A percentile compares a stretch with the other conserved stretches of the same genome.
phyloP scores from a whole-genome alignment of 2,888 invertebrate species.

The Pandemis corylana region DNA sequence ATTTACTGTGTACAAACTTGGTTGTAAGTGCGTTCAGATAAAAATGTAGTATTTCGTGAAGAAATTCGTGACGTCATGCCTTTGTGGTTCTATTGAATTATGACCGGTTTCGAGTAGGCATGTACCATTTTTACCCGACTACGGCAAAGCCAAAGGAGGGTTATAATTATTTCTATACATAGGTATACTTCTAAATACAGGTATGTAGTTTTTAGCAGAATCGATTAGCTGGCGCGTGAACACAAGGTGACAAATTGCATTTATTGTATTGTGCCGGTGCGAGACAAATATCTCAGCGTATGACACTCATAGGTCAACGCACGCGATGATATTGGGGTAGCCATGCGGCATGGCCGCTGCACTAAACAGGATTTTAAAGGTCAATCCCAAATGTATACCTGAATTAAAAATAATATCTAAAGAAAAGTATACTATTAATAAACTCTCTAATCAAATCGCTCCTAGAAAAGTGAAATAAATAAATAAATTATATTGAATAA shows the following conservation, averaged over 20 bases:
- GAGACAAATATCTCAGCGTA: slow-evolving; percentile 69
- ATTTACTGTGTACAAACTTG: slow-evolving; percentile 7
- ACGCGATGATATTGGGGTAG: slow-evolving; percentile 61
- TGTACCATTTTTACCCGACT: neutral
- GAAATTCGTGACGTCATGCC: neutral
- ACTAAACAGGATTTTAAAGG: slow-evolving; percentile 2
- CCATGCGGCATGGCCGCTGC: slow-evolving; percentile 38
- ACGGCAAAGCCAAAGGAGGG: no score
- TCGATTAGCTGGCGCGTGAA: neutral
- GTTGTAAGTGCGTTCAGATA: slow-evolving; percentile 17
- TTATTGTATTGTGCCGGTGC: slow-evolving; percentile 61
- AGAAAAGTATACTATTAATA: no score
- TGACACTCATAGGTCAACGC: slow-evolving; percentile 75
- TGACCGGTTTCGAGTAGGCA: slow-evolving; percentile 42
- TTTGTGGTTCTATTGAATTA: slow-evolving; percentile 38
- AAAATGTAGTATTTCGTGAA: slow-evolving; percentile 11
- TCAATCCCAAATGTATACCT: neutral
- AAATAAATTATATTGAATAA: no score
- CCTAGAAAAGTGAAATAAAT: no score
- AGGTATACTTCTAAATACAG: neutral
- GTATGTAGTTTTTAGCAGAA: neutral
- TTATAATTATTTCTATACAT: no score
- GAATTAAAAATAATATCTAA: neutral
- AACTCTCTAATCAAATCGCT: no score
- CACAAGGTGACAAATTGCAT: slow-evolving; percentile 8